Evolutionary conservation across 1,140 invertebrate species (phyloP), one percentile per base, ranked within the genome.

Genomic region (Chelonus insularis): DNA sequence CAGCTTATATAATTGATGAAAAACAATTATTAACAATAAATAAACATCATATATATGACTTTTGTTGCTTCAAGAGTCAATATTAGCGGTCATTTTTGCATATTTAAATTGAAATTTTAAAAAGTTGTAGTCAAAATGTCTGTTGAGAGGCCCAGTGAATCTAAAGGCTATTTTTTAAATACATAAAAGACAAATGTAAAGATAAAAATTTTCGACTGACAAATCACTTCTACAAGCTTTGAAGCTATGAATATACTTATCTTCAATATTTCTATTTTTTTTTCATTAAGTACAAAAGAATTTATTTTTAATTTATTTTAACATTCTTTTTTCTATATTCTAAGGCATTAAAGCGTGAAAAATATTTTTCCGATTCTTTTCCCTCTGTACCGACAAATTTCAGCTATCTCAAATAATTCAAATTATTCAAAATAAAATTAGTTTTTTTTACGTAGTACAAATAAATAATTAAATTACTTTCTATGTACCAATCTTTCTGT

Each of bases 271-370:
- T 20, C 45, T 68, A 60, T 65, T 67, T 74, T 68, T 72, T 70
- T 57, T 72, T 67, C 65, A 70, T 78, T 78, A 79, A 79, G 77
- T 79, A 79, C 77, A 76, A 77, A 77, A 76, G 57, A 67, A 64
- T 62, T 57, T 57, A 63, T 64, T 71, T 68, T 41, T 23, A 23
- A 68, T 71, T 71, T 73, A 68, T 70, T 71, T 62, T 66, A 57
- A 52, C 62, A 54, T 68, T 61, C 58, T 60, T n/a, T 39, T 39
- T 12, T 39, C 64, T 70, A 64, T 51, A 55, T 68, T 55, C 60
- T 67, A 64, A 68, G 60, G 56, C 51, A 58, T 54, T 57, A 48
- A 68, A 69, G 65, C 65, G 69, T 66, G 67, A 67, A 62, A 66
- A 36, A 56, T 65, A 65, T 55, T 52, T 66, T 11, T 54, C 37